Evolutionary conservation across 2,888 invertebrate species (phyloP).

Genomic region (Dicranocentrus wangi): DNA sequence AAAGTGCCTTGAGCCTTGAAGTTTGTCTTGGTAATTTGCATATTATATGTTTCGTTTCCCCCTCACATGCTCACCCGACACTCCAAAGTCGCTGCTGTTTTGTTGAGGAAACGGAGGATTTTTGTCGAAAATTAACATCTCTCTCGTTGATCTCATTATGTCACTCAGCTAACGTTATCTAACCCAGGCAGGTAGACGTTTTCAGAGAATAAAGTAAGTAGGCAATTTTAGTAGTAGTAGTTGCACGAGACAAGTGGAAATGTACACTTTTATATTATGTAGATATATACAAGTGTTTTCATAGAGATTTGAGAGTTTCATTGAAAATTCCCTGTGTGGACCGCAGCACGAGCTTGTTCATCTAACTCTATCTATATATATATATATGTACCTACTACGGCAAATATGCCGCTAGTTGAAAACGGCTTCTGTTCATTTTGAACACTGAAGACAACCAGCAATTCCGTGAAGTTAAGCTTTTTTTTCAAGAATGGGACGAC

Average conservation of each 20-base stretch:
- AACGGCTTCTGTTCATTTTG: conserved; percentile 49
- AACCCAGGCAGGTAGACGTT: conserved; percentile 48
- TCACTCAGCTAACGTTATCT: conserved; percentile 65
- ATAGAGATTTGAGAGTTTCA: no score
- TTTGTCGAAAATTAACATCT: conserved; percentile 47
- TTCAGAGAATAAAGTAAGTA: conserved; percentile 33
- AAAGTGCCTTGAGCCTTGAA: conserved; percentile 5
- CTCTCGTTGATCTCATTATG: conserved; percentile 63
- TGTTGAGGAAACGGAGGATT: conserved; percentile 28
- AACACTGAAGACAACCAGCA: not conserved
- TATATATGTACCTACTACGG: conserved; percentile 28
- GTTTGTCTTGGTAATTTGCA: conserved; percentile 18
- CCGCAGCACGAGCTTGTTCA: conserved; percentile 62
- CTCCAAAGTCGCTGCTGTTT: not conserved
- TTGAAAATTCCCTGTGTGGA: conserved; percentile 38
- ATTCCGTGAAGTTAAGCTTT: conserved; percentile 48
- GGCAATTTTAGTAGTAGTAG: conserved; percentile 6
- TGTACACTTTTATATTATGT: no score
- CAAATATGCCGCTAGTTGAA: conserved; percentile 56
- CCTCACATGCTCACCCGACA: not conserved
- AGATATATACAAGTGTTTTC: no score
- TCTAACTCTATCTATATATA: no score
- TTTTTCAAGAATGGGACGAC: conserved; percentile 16
- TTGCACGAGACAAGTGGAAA: not conserved
- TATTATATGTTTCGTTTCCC: not conserved